Conservation (phyloP, 1,140 invertebrate genomes). For the Cydia amplana region DNA sequence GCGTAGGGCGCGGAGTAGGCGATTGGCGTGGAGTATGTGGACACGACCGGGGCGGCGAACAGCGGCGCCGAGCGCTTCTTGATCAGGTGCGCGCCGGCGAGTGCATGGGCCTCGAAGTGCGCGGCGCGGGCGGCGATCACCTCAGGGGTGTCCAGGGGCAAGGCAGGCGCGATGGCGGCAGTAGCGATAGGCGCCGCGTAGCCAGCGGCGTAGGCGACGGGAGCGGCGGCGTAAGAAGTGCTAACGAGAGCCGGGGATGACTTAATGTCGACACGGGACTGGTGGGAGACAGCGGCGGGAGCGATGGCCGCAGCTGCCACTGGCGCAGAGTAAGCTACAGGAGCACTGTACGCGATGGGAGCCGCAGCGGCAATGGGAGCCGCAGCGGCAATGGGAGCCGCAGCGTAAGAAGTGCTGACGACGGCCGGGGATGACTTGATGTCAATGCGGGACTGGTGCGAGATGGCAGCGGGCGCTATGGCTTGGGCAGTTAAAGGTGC, state of each 20-base stretch:
- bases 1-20: slow-evolving; percentile 45
- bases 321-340: slow-evolving; percentile 37
- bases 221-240: slow-evolving; percentile 26
- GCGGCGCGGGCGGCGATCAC: slow-evolving; percentile 76
- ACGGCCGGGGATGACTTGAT: slow-evolving; percentile 33
- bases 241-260: slow-evolving; percentile 21
- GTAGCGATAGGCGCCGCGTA: slow-evolving; percentile 33
- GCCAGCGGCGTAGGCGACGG: slow-evolving; percentile 36
- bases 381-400: slow-evolving; percentile 37
- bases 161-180: slow-evolving; percentile 37
- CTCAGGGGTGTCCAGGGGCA: slow-evolving; percentile 67
- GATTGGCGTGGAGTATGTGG: slow-evolving; percentile 47
- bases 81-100: slow-evolving; percentile 60
- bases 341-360: slow-evolving; percentile 36
- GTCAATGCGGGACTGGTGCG: slow-evolving; percentile 34
- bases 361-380: slow-evolving; percentile 29
- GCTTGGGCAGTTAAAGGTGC: slow-evolving; percentile 42
- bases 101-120: slow-evolving; percentile 64
- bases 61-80: slow-evolving; percentile 61
- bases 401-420: slow-evolving; percentile 11
- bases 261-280: slow-evolving; percentile 34
- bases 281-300: slow-evolving; percentile 33
- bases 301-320: slow-evolving; percentile 26
- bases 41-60: slow-evolving; percentile 46
- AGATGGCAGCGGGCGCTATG: slow-evolving; percentile 25